Evolutionary conservation across 2,797 vertebrate species (phyloP).

Genomic region (Coendou prehensilis): DNA sequence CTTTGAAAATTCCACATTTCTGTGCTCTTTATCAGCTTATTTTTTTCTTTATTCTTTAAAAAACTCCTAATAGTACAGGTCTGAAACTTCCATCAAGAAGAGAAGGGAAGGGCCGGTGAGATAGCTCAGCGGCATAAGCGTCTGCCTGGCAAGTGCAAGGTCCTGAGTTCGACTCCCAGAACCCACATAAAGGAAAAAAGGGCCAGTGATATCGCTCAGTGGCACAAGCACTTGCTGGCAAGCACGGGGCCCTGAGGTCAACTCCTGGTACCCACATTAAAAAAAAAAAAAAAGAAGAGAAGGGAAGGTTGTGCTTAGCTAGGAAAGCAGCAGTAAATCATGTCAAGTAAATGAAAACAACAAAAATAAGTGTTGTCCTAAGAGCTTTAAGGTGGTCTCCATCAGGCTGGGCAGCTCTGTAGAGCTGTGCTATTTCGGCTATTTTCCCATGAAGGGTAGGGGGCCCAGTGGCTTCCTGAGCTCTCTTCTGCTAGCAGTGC

Average conservation of each 20-base stretch:
- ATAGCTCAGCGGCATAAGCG: too few relatives aligned
- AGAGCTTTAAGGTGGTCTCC: neutral
- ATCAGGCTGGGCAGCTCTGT: neutral
- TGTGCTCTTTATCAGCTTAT: slow-evolving; percentile 7
- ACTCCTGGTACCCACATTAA: too few relatives aligned
- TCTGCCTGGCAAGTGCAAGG: too few relatives aligned
- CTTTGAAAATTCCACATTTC: slow-evolving; percentile 68
- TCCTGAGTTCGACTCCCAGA: too few relatives aligned
- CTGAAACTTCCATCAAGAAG: slow-evolving; percentile 29
- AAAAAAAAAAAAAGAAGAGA: neutral
- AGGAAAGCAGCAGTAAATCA: neutral
- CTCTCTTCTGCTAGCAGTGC: neutral
- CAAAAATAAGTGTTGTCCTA: neutral
- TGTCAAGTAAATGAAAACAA: neutral
- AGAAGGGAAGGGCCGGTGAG: neutral
- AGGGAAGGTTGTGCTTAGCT: neutral
- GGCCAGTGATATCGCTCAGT: too few relatives aligned
- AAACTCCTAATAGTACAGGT: neutral
- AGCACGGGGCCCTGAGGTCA: too few relatives aligned
- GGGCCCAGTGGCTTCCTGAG: slow-evolving; percentile 24
- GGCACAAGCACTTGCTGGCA: too few relatives aligned
- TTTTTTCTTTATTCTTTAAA: slow-evolving; percentile 21
- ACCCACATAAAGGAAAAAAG: too few relatives aligned
- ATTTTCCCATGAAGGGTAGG: neutral
- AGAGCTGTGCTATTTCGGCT: neutral